phyloP scores from a whole-genome alignment of 2,113 vertebrate species.

The Limanda limanda region DNA sequence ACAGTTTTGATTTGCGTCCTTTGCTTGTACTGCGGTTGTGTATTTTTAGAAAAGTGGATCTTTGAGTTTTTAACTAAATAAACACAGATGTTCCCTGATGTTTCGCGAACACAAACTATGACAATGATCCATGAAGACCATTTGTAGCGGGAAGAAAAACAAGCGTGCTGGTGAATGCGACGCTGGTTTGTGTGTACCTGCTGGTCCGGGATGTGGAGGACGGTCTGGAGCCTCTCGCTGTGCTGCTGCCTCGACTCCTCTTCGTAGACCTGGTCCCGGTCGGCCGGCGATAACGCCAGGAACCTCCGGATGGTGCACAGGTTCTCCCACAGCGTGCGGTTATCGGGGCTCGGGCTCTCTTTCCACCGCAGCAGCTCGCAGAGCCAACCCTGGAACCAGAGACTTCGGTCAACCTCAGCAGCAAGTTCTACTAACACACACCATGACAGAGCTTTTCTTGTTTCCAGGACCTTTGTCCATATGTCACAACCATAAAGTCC shows the following conservation, averaged over 20 bases:
- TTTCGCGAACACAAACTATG: background rate
- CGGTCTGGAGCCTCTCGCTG: conserved; percentile 88
- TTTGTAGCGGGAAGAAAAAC: background rate
- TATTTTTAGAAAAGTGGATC: conserved; percentile 25
- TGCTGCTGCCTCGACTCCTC: conserved; percentile 93
- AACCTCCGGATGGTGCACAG: conserved; percentile 94
- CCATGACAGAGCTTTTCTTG: too few relatives aligned
- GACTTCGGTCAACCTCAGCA: background rate
- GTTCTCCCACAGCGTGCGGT: conserved; percentile 97
- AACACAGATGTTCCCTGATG: background rate
- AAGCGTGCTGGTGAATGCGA: background rate
- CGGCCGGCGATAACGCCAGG: conserved; percentile 86
- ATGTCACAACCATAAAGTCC: too few relatives aligned
- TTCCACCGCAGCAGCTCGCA: conserved; percentile 96
- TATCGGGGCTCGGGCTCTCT: conserved; percentile 92
- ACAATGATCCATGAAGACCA: background rate
- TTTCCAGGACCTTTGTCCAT: too few relatives aligned
- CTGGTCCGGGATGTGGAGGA: conserved; percentile 87
- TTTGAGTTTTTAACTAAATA: background rate
- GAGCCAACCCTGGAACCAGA: conserved; percentile 88
- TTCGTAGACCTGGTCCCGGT: conserved; percentile 91
- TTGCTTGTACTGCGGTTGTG: background rate
- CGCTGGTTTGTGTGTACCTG: conserved; percentile 65
- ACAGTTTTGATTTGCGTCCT: conserved; percentile 23
- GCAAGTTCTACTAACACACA: too few relatives aligned